phyloP scores from a whole-genome alignment of 1,140 invertebrate genomes.

The Achatina immaculata region DNA sequence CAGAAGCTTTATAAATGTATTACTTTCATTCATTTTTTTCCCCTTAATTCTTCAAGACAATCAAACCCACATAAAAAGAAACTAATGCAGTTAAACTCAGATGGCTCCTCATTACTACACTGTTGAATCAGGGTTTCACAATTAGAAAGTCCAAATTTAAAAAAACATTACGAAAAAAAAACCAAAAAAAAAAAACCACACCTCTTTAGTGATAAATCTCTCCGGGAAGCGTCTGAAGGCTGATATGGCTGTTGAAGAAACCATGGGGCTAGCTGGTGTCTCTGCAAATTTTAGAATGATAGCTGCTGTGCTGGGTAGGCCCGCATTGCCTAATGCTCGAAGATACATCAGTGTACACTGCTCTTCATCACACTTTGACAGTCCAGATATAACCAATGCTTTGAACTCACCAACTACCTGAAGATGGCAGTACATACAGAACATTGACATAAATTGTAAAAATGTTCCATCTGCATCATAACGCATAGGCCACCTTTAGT shows the following conservation, averaged over 20 bases:
- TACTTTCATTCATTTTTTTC: no score
- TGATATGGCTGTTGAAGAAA: slow-evolving; percentile 60
- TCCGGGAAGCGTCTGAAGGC: slow-evolving; percentile 24
- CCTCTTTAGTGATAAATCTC: slow-evolving; percentile 1
- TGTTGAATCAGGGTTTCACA: no score
- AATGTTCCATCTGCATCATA: no score
- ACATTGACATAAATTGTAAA: no score
- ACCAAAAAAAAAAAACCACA: neutral
- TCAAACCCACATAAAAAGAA: no score
- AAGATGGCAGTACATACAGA: no score
- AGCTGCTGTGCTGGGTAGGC: slow-evolving; percentile 51
- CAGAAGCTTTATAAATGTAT: no score
- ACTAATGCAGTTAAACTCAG: no score
- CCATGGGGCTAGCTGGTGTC: slow-evolving; percentile 42
- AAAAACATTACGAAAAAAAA: neutral
- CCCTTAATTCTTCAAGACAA: no score
- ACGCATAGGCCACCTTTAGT: no score
- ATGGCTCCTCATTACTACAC: no score
- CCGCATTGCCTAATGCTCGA: slow-evolving; percentile 65
- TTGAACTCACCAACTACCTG: slow-evolving; percentile 59
- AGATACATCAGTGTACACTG: slow-evolving; percentile 57
- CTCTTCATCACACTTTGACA: slow-evolving; percentile 57
- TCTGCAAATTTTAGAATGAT: slow-evolving; percentile 50
- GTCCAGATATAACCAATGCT: slow-evolving; percentile 40
- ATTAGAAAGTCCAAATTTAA: no score